A percentile compares a stretch with the other conserved stretches of the same genome.
Evolutionary conservation across 2,888 invertebrate species (phyloP).

Genomic region (Cataglyphis altisquamis): DNA sequence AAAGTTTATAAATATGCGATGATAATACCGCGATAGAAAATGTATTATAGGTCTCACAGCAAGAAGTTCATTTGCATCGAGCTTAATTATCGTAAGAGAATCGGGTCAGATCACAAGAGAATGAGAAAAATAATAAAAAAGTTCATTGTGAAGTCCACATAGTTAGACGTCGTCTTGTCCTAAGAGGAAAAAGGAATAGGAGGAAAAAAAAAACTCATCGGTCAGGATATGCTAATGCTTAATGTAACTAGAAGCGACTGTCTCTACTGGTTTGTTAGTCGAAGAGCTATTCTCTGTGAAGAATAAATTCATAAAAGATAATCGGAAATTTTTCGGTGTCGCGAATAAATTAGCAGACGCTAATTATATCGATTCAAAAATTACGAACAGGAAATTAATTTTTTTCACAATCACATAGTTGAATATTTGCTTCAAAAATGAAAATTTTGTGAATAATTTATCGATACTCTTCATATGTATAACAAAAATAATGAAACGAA

Average conservation of each 20-base stretch:
- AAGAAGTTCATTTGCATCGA: conserved; percentile 20
- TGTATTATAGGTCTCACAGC: conserved; percentile 13
- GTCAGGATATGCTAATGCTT: conserved; percentile 61
- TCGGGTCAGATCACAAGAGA: conserved; percentile 31
- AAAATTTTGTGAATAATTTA: neutral
- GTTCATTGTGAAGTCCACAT: conserved; percentile 25
- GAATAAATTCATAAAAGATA: conserved; percentile 72
- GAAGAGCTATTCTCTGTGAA: conserved; percentile 63
- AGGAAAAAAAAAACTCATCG: conserved; percentile 44
- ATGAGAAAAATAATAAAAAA: conserved; percentile 44
- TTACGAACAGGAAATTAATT: neutral
- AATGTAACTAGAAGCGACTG: conserved; percentile 51
- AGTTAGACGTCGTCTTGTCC: conserved; percentile 11
- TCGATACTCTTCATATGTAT: neutral
- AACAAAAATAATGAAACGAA: neutral
- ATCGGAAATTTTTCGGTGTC: conserved; percentile 2
- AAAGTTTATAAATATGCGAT: conserved; percentile 30
- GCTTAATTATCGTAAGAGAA: conserved; percentile 46
- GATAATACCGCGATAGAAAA: conserved; percentile 18
- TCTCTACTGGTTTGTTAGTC: conserved; percentile 72
- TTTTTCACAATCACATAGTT: neutral
- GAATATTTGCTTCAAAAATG: neutral
- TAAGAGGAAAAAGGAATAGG: neutral
- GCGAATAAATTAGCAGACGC: neutral
- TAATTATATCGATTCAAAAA: conserved; percentile 32